Conservation (phyloP, 2,888 invertebrate genomes). For the Himalopsyche tibetana region DNA sequence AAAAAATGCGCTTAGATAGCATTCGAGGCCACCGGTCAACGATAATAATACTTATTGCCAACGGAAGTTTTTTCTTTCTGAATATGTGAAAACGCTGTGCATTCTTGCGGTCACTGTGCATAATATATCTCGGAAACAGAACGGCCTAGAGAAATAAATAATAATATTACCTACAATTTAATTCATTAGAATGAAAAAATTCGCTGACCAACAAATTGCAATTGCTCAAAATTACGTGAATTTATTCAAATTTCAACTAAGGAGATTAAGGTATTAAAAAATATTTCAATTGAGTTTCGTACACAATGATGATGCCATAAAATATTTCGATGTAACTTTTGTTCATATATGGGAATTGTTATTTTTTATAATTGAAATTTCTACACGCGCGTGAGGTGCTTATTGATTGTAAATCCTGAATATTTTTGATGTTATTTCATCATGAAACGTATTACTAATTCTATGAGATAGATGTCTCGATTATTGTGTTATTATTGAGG, state of each 20-base stretch:
- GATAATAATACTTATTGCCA: constrained; percentile 5
- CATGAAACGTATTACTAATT: background rate
- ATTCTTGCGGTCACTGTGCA: constrained; percentile 17
- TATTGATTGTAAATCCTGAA: background rate
- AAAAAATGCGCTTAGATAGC: background rate
- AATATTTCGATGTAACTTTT: background rate
- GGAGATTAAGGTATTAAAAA: background rate
- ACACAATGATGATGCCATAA: background rate
- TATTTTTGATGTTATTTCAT: background rate
- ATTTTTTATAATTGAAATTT: background rate
- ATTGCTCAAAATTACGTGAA: constrained; percentile 20
- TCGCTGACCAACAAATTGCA: background rate
- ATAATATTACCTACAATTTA: background rate
- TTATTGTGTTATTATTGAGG: constrained; percentile 16
- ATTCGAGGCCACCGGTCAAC: background rate
- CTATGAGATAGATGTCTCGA: background rate
- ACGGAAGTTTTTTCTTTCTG: background rate
- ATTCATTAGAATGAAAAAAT: constrained; percentile 14
- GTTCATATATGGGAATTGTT: background rate
- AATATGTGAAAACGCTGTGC: background rate
- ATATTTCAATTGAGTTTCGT: background rate
- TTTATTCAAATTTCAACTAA: background rate
- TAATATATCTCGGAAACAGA: background rate
- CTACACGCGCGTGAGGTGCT: background rate
- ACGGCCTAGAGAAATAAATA: constrained; percentile 29